Evolutionary conservation across 2,797 vertebrate species (phyloP).

Genomic region (Paratrypauchen microcephalus): DNA sequence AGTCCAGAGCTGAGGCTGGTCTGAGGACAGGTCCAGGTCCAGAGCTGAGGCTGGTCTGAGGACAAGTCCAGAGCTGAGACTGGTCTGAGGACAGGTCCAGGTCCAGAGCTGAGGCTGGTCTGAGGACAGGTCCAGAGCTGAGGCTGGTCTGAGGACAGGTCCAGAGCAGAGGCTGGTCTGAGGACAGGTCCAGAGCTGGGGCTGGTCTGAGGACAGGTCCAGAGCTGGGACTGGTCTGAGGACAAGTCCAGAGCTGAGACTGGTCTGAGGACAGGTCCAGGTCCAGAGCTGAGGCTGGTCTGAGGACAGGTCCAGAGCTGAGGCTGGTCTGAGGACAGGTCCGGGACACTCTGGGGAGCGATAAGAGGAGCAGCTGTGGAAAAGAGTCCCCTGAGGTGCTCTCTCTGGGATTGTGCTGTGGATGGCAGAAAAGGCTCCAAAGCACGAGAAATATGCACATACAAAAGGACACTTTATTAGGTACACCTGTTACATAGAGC

Average conservation of each 20-base stretch:
- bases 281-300: slow-evolving; percentile 6
- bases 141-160: slow-evolving; percentile 37
- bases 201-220: slow-evolving; percentile 3
- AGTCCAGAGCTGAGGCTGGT: slow-evolving; percentile 3
- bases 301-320: slow-evolving; percentile 1
- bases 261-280: slow-evolving; percentile 2
- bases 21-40: slow-evolving; percentile 42
- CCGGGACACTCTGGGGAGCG: slow-evolving; percentile 45
- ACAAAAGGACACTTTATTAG: background rate
- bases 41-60: slow-evolving; percentile 8
- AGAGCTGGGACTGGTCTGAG: slow-evolving; percentile 7
- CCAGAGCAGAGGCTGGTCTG: slow-evolving; percentile 9
- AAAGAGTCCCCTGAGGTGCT: slow-evolving; percentile 49
- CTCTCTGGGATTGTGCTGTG: slow-evolving; percentile 55
- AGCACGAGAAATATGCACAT: slow-evolving; percentile 18
- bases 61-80: background rate
- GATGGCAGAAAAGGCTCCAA: slow-evolving; percentile 55
- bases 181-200: background rate
- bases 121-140: slow-evolving; percentile 1
- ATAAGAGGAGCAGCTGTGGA: slow-evolving; percentile 53
- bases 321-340: slow-evolving; percentile 37
- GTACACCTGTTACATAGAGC: background rate
- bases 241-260: background rate
- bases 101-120: slow-evolving; percentile 6
- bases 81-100: slow-evolving; percentile 2